These are phyloP conservation scores for Listronotus oregonensis DNA, from an alignment of 1,140 invertebrate genomes.

Conservation along the genomic window DNA sequence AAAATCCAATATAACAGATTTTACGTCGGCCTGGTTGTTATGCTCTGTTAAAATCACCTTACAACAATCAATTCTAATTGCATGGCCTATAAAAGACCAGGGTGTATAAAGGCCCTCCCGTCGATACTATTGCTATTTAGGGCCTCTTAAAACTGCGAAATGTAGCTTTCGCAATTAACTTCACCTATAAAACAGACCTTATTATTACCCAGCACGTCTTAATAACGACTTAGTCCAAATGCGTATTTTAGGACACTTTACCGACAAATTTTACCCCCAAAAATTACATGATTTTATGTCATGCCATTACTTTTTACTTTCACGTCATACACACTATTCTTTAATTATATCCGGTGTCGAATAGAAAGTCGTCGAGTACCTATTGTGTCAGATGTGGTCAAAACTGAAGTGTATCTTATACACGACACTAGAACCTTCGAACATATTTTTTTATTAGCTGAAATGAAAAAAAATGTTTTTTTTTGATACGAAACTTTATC, in stretches of 20 bases:
- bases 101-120: conserved; percentile 49
- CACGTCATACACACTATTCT: no score
- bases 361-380: no score
- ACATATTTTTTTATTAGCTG: no score
- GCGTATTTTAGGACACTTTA: conserved; percentile 30
- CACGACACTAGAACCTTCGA: no score
- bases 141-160: conserved; percentile 50
- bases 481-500: no score
- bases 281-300: conserved; percentile 13
- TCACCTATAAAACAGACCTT: conserved; percentile 46
- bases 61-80: conserved; percentile 56
- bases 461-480: no score
- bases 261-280: conserved; percentile 24
- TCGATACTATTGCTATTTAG: conserved; percentile 50
- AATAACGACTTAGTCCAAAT: conserved; percentile 44
- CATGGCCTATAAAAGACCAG: conserved; percentile 52
- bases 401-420: no score
- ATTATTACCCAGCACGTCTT: conserved; percentile 47
- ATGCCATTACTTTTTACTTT: neutral
- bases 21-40: conserved; percentile 48
- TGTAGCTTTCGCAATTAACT: conserved; percentile 48
- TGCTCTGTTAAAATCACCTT: conserved; percentile 53
- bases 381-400: no score
- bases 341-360: no score
- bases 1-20: conserved; percentile 51